These are phyloP conservation scores for Torymus tubicola DNA, from an alignment of 2,888 invertebrate genomes.

Conservation along the genomic window DNA sequence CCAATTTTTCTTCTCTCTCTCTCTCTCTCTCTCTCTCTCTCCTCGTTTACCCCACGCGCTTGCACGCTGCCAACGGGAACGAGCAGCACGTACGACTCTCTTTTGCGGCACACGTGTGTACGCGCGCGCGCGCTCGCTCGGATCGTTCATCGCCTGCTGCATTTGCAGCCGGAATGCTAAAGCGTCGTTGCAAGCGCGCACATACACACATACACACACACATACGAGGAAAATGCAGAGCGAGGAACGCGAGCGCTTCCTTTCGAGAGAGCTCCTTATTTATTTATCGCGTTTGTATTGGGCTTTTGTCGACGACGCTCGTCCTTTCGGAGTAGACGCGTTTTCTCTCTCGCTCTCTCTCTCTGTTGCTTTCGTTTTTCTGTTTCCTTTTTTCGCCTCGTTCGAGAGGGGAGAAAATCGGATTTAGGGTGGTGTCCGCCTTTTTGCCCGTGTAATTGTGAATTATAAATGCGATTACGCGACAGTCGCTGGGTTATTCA, in stretches of 20 bases:
- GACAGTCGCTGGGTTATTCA: too few species aligned
- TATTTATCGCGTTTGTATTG: slow-evolving; percentile 3
- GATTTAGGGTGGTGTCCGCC: too few species aligned
- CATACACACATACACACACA: too few species aligned
- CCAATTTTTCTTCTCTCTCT: slow-evolving; percentile 11
- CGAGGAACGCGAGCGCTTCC: background rate
- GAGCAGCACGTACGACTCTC: slow-evolving; percentile 47
- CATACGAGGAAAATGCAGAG: background rate
- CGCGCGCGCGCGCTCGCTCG: background rate
- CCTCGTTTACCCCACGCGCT: background rate
- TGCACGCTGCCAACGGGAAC: background rate
- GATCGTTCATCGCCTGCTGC: slow-evolving; percentile 37
- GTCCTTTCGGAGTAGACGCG: too few species aligned
- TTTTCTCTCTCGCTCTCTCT: too few species aligned
- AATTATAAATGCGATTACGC: too few species aligned
- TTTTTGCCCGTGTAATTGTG: too few species aligned
- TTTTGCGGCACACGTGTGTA: slow-evolving; percentile 48
- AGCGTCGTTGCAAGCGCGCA: too few species aligned
- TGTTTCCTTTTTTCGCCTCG: too few species aligned
- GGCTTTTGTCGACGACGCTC: background rate
- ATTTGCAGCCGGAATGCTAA: slow-evolving; percentile 12
- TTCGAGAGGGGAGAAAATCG: too few species aligned
- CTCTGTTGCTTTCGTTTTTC: too few species aligned
- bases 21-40: background rate
- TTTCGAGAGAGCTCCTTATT: slow-evolving; percentile 4